Evolutionary conservation across 1,140 invertebrate genomes (phyloP).

Genomic region (Galleria mellonella): DNA sequence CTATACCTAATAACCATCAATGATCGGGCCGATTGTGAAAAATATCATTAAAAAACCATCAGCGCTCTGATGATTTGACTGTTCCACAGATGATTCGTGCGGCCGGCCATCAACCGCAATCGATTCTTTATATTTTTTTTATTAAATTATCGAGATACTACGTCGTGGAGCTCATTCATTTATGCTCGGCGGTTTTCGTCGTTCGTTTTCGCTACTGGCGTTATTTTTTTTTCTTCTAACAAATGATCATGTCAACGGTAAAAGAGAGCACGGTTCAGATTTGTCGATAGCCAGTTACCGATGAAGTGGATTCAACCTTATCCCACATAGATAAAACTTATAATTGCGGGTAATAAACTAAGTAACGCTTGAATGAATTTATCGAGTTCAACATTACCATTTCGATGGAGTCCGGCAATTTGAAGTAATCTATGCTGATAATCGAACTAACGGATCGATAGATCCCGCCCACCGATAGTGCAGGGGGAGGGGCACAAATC

Average conservation of each 20-base stretch:
- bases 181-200: constrained; percentile 14
- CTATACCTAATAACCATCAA: constrained; percentile 68
- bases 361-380: too few species aligned
- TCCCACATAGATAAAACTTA: too few species aligned
- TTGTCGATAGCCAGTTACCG: too few species aligned
- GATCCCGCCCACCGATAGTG: constrained; percentile 53
- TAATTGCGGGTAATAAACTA: too few species aligned
- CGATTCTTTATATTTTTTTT: constrained; percentile 57
- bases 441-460: constrained; percentile 56
- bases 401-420: neutral
- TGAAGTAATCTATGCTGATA: constrained; percentile 15
- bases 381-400: neutral
- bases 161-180: constrained; percentile 12
- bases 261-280: too few species aligned
- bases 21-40: constrained; percentile 69
- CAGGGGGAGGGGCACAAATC: constrained; percentile 58
- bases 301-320: too few species aligned
- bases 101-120: constrained; percentile 58
- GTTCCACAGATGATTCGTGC: constrained; percentile 38
- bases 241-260: neutral
- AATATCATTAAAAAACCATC: constrained; percentile 73
- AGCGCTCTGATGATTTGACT: constrained; percentile 63
- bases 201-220: constrained; percentile 15
- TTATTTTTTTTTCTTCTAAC: neutral
- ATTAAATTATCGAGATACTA: constrained; percentile 59